Base-by-base conservation (phyloP, 2,113 vertebrate genomes). In the Amazona vittata region DNA sequence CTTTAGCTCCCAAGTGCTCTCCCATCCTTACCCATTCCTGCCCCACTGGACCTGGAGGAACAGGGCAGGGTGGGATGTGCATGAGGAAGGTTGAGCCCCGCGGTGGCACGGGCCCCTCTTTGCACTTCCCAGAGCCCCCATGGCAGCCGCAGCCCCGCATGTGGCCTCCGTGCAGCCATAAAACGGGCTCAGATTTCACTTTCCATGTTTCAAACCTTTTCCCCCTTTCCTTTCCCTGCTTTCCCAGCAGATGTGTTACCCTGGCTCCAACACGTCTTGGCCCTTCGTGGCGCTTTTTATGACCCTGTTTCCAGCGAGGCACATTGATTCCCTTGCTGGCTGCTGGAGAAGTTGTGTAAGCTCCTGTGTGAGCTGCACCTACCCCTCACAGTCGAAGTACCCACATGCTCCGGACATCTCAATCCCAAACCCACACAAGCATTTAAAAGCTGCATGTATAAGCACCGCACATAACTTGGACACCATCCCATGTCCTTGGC, bases 81-180 rank as follows among this genome's bases (percentile, higher is more conserved):
- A 22, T 16, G 49, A 29, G 53, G 70, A 49, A 49, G 6, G 20
- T 2, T 0, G 5, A 53, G 44, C 4, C 15, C 31, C 2, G 1
- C 1, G 0, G n/a, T 35, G 31, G 26, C 26, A 33, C 0, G 0
- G 22, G 31, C 28, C 43, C 13, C 41, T 71, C 33, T 89, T 9
- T 1, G 50, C 63, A 69, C 26, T 26, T n/a, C 37, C 29, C 19
- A 62, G 62, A 89, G 55, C 35, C 62, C 71, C 25, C 21, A 14
- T 47, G 46, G 49, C 50, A 47, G 57, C 41, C 0, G 21, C n/a
- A 70, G 33, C 55, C 65, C 70, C 15, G 1, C 44, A 35, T 6
- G 22, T 20, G 33, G 67, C 49, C 29, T 73, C 71, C 24, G 33
- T 65, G 49, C 60, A 65, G 69, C 64, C 60, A 29, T 20, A 49